phyloP scores from a whole-genome alignment of 2,888 invertebrate genomes.

The Megalurothrips usitatus region DNA sequence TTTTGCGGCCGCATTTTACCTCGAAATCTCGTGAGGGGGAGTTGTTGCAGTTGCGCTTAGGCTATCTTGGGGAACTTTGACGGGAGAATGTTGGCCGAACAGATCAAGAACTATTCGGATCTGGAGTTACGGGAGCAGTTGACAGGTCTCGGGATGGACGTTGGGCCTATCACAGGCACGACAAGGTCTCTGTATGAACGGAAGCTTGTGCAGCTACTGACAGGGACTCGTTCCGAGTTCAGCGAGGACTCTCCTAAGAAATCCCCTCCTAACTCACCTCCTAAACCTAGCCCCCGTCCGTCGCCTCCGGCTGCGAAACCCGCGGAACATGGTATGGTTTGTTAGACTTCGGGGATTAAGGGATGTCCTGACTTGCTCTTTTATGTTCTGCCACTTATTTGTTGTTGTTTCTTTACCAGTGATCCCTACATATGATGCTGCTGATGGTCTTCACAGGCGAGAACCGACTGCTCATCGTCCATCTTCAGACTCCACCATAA shows the following conservation, averaged over 20 bases:
- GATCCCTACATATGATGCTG: neutral
- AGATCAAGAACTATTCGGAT: neutral
- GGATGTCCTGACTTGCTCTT: neutral
- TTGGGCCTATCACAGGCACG: slow-evolving; percentile 13
- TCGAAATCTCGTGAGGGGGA: neutral
- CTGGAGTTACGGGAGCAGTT: neutral
- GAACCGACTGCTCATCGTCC: neutral
- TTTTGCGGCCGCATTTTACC: neutral
- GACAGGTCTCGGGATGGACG: neutral
- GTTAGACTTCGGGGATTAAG: neutral
- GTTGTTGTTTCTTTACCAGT: neutral
- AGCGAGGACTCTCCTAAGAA: neutral
- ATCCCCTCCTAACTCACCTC: neutral
- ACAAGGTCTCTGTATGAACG: neutral
- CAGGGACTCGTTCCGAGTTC: neutral
- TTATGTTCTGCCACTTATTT: neutral
- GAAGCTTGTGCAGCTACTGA: neutral
- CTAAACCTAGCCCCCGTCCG: neutral
- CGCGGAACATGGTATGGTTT: neutral
- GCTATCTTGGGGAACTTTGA: neutral
- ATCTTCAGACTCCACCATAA: neutral
- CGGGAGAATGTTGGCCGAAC: neutral
- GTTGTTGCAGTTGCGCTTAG: neutral
- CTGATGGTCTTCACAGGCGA: neutral
- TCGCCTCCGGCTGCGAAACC: neutral